phyloP scores from a whole-genome alignment of 2,797 vertebrate species.

The Catostomus latipinnis region DNA sequence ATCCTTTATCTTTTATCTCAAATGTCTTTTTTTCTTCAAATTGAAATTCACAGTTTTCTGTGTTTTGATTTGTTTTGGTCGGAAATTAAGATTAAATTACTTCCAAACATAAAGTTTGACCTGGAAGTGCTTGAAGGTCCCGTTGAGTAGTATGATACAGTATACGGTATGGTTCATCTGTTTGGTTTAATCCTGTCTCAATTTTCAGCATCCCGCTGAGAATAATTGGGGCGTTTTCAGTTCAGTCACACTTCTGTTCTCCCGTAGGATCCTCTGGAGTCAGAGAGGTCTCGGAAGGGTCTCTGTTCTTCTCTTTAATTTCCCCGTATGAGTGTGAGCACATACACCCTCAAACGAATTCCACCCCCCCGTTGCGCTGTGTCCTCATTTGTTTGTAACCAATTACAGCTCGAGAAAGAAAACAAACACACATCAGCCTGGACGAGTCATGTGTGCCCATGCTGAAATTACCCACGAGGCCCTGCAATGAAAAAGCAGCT shows the following conservation, averaged over 20 bases:
- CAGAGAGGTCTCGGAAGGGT: constrained; percentile 36
- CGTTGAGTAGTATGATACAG: neutral
- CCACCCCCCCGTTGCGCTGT: constrained; percentile 31
- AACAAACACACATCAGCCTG: constrained; percentile 53
- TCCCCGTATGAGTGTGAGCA: constrained; percentile 41
- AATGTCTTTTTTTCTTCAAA: neutral
- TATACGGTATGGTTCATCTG: neutral
- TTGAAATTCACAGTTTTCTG: neutral
- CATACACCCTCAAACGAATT: constrained; percentile 46
- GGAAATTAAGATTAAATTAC: constrained; percentile 1
- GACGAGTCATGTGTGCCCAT: constrained; percentile 27
- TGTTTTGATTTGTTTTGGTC: neutral
- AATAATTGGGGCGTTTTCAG: constrained; percentile 57
- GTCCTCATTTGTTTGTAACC: constrained; percentile 48
- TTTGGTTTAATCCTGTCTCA: constrained; percentile 20
- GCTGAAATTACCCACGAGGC: constrained; percentile 36
- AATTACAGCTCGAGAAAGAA: constrained; percentile 47
- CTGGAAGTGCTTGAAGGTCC: neutral
- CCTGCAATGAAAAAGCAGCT: constrained; percentile 34
- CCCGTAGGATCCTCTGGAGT: constrained; percentile 46
- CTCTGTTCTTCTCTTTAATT: constrained; percentile 45
- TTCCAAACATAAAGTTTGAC: neutral
- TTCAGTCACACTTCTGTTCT: constrained; percentile 55
- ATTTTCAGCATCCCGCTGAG: constrained; percentile 42
- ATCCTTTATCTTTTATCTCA: constrained; percentile 3